Conservation (phyloP, 2,113 vertebrate species). For the Phyllopteryx taeniolatus region DNA sequence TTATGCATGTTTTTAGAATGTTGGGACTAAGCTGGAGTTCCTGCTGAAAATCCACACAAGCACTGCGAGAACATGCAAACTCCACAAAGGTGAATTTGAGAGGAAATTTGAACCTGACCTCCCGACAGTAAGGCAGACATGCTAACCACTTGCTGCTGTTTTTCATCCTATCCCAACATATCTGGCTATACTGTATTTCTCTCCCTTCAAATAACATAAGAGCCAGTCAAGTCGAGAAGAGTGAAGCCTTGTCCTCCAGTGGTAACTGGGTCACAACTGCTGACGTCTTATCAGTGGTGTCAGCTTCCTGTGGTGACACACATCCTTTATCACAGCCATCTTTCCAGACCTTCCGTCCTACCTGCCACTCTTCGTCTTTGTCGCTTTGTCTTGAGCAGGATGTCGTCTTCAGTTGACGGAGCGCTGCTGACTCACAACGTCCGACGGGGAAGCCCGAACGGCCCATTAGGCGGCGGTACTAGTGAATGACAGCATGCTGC, state of each 20-base stretch:
- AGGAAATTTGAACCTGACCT: no score
- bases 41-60: no score
- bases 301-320: conserved; percentile 40
- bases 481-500: background rate
- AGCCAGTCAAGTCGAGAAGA: conserved; percentile 18
- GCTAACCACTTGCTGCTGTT: background rate
- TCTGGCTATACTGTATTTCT: conserved; percentile 3
- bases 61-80: no score
- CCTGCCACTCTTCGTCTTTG: conserved; percentile 35
- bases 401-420: conserved; percentile 43
- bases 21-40: no score
- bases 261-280: conserved; percentile 39
- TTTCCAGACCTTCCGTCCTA: conserved; percentile 31
- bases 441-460: background rate
- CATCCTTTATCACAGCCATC: conserved; percentile 57
- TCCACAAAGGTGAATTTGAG: no score
- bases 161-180: background rate
- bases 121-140: background rate
- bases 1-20: no score
- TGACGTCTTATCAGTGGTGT: conserved; percentile 60
- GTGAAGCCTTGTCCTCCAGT: conserved; percentile 21
- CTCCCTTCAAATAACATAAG: conserved; percentile 5
- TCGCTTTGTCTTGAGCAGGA: conserved; percentile 43
- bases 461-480: conserved; percentile 20
- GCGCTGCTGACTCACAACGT: conserved; percentile 46